A percentile compares a stretch with the other conserved stretches of the same genome.
These are phyloP conservation scores for Columba janthina DNA, from an alignment of 2,113 vertebrate species.

Conservation along the genomic window DNA sequence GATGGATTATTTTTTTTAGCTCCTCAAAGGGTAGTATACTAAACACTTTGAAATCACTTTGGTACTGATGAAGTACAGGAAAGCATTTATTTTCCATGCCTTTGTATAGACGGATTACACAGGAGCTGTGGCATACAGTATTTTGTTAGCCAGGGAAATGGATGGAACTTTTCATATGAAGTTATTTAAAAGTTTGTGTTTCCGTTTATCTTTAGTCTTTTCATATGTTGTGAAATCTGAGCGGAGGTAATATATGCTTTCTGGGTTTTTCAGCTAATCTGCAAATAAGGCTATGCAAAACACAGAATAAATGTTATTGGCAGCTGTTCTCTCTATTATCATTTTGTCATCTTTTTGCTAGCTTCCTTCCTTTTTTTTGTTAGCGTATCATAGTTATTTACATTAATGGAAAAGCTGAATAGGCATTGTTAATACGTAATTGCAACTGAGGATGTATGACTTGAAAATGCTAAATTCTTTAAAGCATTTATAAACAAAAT, in stretches of 20 bases:
- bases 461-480: not conserved
- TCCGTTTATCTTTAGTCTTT: not conserved
- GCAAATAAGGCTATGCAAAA: slow-evolving; percentile 12
- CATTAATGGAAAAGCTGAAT: not conserved
- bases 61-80: slow-evolving; percentile 16
- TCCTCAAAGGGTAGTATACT: slow-evolving; percentile 27
- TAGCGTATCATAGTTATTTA: not conserved
- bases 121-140: not conserved
- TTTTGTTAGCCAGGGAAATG: slow-evolving; percentile 25
- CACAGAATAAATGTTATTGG: not conserved
- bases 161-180: not conserved
- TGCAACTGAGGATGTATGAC: not conserved
- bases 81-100: slow-evolving; percentile 5
- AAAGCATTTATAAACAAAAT: not conserved
- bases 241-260: not conserved
- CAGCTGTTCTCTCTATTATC: not conserved
- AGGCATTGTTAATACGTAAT: not conserved
- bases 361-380: slow-evolving; percentile 22
- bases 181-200: not conserved
- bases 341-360: not conserved
- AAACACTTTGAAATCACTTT: slow-evolving; percentile 49
- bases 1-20: slow-evolving; percentile 29
- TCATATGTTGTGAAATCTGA: not conserved
- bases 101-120: not conserved
- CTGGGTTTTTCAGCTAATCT: not conserved